A percentile compares a stretch with the other conserved stretches of the same genome.
These are phyloP conservation scores for Pollenia angustigena DNA, from an alignment of 2,888 invertebrate genomes.

Conservation along the genomic window DNA sequence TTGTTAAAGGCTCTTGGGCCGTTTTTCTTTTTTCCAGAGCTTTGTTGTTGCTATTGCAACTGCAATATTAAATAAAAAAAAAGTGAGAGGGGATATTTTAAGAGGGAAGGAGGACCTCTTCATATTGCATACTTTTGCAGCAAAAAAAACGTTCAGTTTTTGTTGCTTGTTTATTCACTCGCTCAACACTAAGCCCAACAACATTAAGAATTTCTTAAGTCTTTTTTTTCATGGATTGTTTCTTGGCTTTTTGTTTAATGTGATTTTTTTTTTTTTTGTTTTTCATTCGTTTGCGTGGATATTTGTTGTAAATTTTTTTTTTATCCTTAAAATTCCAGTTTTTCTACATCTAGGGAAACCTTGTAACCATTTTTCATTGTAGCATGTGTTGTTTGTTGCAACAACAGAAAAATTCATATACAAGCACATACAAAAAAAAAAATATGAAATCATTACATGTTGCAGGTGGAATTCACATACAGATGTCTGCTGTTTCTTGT, in stretches of 20 bases:
- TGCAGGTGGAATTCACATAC: slow-evolving; percentile 70
- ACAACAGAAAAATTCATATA: no score
- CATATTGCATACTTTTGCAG: slow-evolving; percentile 44
- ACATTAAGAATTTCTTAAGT: slow-evolving; percentile 43
- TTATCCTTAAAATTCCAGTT: slow-evolving; percentile 72
- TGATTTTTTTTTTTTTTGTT: slow-evolving; percentile 22
- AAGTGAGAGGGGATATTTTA: slow-evolving; percentile 3
- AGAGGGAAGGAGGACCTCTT: not conserved
- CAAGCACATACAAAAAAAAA: no score
- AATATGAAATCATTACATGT: slow-evolving; percentile 57
- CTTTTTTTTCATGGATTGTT: slow-evolving; percentile 40
- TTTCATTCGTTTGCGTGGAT: slow-evolving; percentile 19
- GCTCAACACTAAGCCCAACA: slow-evolving; percentile 38
- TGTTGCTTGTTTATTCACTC: slow-evolving; percentile 12
- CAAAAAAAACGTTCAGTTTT: slow-evolving; percentile 26
- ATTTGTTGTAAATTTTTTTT: not conserved
- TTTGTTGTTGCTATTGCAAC: slow-evolving; percentile 35
- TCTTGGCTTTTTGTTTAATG: slow-evolving; percentile 33
- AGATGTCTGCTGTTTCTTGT: slow-evolving; percentile 50
- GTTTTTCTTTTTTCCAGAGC: not conserved
- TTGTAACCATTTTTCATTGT: slow-evolving; percentile 72
- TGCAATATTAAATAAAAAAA: slow-evolving; percentile 8
- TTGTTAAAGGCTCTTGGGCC: slow-evolving; percentile 61
- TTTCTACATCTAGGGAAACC: slow-evolving; percentile 67
- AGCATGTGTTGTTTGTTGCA: slow-evolving; percentile 53